phyloP scores from a whole-genome alignment of 2,113 vertebrate species.

The Noturus placidus region DNA sequence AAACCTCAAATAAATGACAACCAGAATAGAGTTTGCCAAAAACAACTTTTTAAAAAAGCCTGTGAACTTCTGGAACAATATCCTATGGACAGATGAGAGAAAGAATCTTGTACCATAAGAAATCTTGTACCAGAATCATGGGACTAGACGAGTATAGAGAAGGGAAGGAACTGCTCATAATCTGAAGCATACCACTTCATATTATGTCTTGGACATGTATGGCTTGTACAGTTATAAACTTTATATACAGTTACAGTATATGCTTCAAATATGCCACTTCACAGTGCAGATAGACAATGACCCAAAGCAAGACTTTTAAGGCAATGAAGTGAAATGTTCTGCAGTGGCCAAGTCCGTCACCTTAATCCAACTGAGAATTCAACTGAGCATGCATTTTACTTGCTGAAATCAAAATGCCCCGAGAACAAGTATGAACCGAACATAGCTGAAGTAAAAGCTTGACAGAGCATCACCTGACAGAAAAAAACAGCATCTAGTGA shows the following conservation, averaged over 20 bases:
- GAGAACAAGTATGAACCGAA: background rate
- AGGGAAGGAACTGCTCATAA: no score
- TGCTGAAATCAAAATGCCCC: background rate
- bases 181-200: background rate
- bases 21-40: background rate
- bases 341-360: background rate
- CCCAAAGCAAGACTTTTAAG: background rate
- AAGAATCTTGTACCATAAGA: no score
- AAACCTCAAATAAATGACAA: background rate
- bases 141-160: background rate
- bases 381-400: background rate
- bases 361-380: background rate
- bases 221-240: background rate
- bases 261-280: background rate
- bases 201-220: background rate
- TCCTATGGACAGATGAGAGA: background rate
- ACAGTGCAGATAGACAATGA: background rate
- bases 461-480: background rate
- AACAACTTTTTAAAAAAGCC: background rate
- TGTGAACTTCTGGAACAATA: background rate
- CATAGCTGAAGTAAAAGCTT: background rate
- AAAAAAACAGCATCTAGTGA: background rate
- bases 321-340: background rate
- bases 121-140: background rate
- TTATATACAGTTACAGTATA: no score